Evolutionary conservation across 1,140 invertebrate genomes (phyloP), one percentile per base, ranked within the genome.

Genomic region (Euborellia annulipes): DNA sequence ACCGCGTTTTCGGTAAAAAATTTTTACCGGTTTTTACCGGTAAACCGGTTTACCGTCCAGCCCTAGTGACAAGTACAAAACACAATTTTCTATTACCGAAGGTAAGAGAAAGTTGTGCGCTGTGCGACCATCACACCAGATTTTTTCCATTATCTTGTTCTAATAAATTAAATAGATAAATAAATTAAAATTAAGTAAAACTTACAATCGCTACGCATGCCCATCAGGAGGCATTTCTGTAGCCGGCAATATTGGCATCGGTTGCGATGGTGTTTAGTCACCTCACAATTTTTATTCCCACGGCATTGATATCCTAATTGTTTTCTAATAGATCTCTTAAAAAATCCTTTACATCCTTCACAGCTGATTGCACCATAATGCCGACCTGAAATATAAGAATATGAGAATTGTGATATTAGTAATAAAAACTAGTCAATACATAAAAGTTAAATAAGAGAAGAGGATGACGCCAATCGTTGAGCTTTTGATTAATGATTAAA

Each of bases 161-260:
- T n/a, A n/a, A n/a, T n/a, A n/a, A n/a, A n/a, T n/a, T n/a, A 38
- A 36, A 17, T 37, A 9, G 42, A 7, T 42, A 47, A 41, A 18
- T 16, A 43, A 18, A 18, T 48, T 43, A 30, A 52, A 32, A 13
- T 36, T 20, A 11, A 47, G 17, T 17, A 37, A 52, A 53, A 76
- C 86, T 90, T 82, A 96, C 91, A 95, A 78, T 97, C 93, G 70
- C 88, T 92, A 67, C 91, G 71, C 93, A 97, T 97, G 51, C 93
- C 93, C 73, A 91, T 93, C 36, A 84, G 78, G 16, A 97, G 71
- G 64, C 93, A 97, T 67, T 97, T 97, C 64, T 96, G 91, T 50
- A 97, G 74, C 44, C 93, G 76, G 67, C 93, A 98, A 67, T 94
- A 96, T 69, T 98, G 93, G 67, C 93, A 98, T 46, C 93, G 75